A percentile compares a stretch with the other conserved stretches of the same genome.
Conservation (phyloP, 1,140 invertebrate species). For the Hylyphantes graminicola region DNA sequence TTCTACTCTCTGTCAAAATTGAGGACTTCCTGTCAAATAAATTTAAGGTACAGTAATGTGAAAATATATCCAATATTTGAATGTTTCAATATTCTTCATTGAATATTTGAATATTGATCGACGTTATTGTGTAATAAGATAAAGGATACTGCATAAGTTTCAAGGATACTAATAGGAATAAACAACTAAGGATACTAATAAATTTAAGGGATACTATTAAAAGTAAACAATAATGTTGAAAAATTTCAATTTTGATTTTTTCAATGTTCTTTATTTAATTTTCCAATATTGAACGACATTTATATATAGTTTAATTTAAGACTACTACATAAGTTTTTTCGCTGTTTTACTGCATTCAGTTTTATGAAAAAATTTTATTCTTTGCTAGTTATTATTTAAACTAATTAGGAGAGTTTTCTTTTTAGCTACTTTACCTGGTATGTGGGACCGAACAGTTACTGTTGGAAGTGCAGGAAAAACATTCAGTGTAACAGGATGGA, state of each 20-base stretch:
- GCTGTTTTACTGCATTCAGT: neutral
- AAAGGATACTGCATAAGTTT: too few species aligned
- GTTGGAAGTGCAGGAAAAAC: slow-evolving; percentile 98
- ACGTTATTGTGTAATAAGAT: too few species aligned
- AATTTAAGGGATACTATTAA: too few species aligned
- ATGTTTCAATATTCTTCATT: too few species aligned
- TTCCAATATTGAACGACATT: too few species aligned
- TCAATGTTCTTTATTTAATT: too few species aligned
- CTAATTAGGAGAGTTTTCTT: slow-evolving; percentile 14
- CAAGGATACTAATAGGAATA: too few species aligned
- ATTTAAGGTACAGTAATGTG: neutral
- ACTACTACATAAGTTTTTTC: neutral
- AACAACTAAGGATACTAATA: too few species aligned
- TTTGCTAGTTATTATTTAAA: neutral
- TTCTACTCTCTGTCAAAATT: neutral
- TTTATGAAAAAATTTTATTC: neutral
- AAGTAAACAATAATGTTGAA: too few species aligned
- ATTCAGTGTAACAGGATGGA: slow-evolving; percentile 98
- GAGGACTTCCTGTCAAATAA: neutral
- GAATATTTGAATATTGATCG: too few species aligned
- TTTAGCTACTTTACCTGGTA: slow-evolving; percentile 89
- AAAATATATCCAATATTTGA: neutral
- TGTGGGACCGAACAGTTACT: slow-evolving; percentile 98
- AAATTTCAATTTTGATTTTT: too few species aligned
- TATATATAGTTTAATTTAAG: too few species aligned